Evolutionary conservation across 2,888 invertebrate species (phyloP).

Genomic region (Dynastes grantii): DNA sequence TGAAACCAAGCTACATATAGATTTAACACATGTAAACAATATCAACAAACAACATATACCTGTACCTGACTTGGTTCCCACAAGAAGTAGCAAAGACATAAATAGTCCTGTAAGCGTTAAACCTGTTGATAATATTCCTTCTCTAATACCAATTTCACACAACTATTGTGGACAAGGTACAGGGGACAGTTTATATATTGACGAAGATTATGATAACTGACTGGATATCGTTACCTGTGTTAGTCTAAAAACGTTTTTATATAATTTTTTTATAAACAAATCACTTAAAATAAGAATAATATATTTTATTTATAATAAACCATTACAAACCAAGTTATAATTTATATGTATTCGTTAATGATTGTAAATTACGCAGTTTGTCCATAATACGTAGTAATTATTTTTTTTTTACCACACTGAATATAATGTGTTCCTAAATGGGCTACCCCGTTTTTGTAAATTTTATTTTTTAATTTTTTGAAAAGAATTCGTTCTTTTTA

Average conservation of each 20-base stretch:
- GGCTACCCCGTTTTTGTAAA: too few species aligned
- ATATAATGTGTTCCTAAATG: too few species aligned
- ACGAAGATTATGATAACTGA: slow-evolving; percentile 71
- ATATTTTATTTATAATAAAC: slow-evolving; percentile 40
- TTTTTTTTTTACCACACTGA: background rate
- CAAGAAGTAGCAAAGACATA: slow-evolving; percentile 54
- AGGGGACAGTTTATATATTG: slow-evolving; percentile 69
- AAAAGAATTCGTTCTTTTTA: too few species aligned
- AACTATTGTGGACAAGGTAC: slow-evolving; percentile 63
- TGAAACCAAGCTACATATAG: slow-evolving; percentile 59
- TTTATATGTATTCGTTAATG: background rate
- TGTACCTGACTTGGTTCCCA: slow-evolving; percentile 60
- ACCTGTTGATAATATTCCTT: slow-evolving; percentile 61
- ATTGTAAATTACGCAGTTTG: slow-evolving; percentile 10
- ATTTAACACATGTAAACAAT: slow-evolving; percentile 54
- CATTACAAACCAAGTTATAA: slow-evolving; percentile 18
- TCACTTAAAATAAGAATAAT: slow-evolving; percentile 41
- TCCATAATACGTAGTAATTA: background rate
- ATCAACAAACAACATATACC: slow-evolving; percentile 54
- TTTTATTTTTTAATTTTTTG: too few species aligned
- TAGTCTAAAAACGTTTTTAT: slow-evolving; percentile 38
- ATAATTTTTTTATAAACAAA: slow-evolving; percentile 41
- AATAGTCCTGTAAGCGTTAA: slow-evolving; percentile 49
- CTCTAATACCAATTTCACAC: slow-evolving; percentile 65
- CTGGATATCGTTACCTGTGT: slow-evolving; percentile 43